Percentiles rank a stretch among this genome's conserved stretches.
phyloP scores from a whole-genome alignment of 1,140 invertebrate genomes.

The Telenomus remus region DNA sequence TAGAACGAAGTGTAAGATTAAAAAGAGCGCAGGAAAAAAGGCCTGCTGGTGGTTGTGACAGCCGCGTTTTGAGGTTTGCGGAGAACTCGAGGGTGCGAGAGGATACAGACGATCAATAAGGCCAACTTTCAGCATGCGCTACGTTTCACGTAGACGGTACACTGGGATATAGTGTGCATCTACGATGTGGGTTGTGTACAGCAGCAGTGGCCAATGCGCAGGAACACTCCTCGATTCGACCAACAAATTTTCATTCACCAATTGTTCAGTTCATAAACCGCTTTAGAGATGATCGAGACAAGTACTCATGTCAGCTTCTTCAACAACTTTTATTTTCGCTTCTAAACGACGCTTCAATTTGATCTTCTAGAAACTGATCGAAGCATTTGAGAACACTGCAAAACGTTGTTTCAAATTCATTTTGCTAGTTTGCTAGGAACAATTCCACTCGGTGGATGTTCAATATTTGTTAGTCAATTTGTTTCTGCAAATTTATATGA shows the following conservation, averaged over 20 bases:
- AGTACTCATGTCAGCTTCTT: background rate
- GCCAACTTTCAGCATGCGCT: conserved; percentile 55
- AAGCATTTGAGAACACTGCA: too few species aligned
- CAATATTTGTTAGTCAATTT: too few species aligned
- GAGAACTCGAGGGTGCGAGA: conserved; percentile 50
- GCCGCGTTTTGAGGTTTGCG: conserved; percentile 49
- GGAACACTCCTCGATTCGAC: conserved; percentile 1
- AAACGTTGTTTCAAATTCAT: too few species aligned
- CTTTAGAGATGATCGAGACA: background rate
- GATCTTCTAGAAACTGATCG: too few species aligned
- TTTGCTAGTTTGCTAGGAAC: too few species aligned
- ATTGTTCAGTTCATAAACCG: conserved; percentile 2
- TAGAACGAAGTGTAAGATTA: conserved; percentile 38
- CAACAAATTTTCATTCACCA: conserved; percentile 37
- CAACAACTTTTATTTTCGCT: background rate
- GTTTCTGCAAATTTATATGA: too few species aligned
- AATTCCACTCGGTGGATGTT: too few species aligned
- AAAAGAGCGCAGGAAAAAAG: conserved; percentile 46
- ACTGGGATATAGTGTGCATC: conserved; percentile 32
- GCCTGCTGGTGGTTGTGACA: conserved; percentile 35
- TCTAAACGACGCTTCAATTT: background rate
- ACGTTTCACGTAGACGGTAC: conserved; percentile 53
- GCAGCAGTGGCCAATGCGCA: conserved; percentile 27
- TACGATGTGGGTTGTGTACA: conserved; percentile 30
- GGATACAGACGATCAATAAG: conserved; percentile 55